These are phyloP conservation scores for Phallusia fumigata DNA, from an alignment of 23 tunicate species.

Conservation along the genomic window DNA sequence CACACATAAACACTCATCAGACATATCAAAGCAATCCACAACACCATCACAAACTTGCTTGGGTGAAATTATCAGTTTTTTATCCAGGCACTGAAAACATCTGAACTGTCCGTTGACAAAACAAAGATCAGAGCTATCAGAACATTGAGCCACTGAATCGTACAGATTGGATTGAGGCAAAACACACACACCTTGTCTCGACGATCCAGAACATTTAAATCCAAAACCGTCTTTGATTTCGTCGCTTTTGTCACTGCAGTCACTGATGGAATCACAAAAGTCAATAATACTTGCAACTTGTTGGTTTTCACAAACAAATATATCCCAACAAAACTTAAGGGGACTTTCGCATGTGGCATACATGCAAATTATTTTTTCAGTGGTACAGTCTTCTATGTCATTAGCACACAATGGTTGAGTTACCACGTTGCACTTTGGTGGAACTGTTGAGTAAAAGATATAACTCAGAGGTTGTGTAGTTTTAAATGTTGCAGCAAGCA, in stretches of 20 bases:
- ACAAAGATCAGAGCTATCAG: too few relatives aligned
- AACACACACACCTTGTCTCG: not conserved
- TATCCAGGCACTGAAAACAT: constrained; percentile 3
- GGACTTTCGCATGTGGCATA: not conserved
- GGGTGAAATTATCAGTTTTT: too few relatives aligned
- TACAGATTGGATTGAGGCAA: constrained; percentile 10
- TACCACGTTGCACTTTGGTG: not conserved
- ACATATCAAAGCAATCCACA: constrained; percentile 7
- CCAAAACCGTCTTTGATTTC: not conserved
- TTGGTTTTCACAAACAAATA: not conserved
- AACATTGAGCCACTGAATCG: too few relatives aligned
- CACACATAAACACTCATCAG: constrained; percentile 1
- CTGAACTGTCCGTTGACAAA: not conserved
- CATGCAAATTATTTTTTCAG: not conserved
- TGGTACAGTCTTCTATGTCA: not conserved
- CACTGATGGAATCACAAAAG: not conserved
- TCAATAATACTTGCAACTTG: not conserved
- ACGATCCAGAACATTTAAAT: not conserved
- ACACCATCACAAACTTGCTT: too few relatives aligned
- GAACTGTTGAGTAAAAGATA: not conserved
- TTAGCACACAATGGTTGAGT: not conserved
- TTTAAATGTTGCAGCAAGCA: not conserved
- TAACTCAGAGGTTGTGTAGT: not conserved
- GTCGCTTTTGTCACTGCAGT: constrained; percentile 1
- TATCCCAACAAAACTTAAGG: too few relatives aligned